Evolutionary conservation across 2,888 invertebrate species (phyloP).

Genomic region (Eilema griseolum): DNA sequence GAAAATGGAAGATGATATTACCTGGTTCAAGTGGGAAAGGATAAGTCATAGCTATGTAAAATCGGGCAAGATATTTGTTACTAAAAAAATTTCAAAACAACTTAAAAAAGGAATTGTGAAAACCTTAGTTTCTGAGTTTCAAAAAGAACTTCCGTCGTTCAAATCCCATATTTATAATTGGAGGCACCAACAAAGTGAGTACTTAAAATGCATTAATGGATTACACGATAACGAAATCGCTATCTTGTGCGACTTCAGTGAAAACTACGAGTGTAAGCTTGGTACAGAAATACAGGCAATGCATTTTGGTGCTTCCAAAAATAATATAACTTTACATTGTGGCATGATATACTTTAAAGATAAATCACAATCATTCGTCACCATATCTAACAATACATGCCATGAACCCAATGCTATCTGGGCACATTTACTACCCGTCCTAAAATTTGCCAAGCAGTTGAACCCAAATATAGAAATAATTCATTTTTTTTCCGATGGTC

Average conservation of each 20-base stretch:
- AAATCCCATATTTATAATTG: constrained; percentile 24
- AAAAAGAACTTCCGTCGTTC: constrained; percentile 16
- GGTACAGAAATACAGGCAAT: background rate
- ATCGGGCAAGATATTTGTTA: constrained; percentile 21
- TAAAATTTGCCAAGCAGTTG: constrained; percentile 13
- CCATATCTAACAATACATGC: constrained; percentile 20
- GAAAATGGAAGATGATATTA: constrained; percentile 19
- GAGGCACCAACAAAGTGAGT: constrained; percentile 25
- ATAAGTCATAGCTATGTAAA: constrained; percentile 24
- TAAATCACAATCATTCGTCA: constrained; percentile 21
- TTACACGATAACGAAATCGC: constrained; percentile 19
- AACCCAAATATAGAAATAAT: constrained; percentile 1
- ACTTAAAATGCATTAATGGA: constrained; percentile 20
- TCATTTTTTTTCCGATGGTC: constrained; percentile 28
- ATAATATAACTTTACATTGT: constrained; percentile 12
- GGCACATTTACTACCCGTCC: constrained; percentile 21
- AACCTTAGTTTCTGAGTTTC: constrained; percentile 19
- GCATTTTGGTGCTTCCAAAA: background rate
- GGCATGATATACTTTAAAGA: constrained; percentile 17
- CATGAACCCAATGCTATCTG: constrained; percentile 34
- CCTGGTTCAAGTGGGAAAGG: constrained; percentile 29
- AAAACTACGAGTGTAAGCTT: constrained; percentile 29
- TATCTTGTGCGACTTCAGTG: constrained; percentile 28
- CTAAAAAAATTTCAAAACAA: constrained; percentile 28
- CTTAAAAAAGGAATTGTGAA: constrained; percentile 17